A percentile compares a stretch with the other conserved stretches of the same genome.
Evolutionary conservation across 92 coral and sea anemone species (phyloP).

Genomic region (Palythoa caribaeorum): DNA sequence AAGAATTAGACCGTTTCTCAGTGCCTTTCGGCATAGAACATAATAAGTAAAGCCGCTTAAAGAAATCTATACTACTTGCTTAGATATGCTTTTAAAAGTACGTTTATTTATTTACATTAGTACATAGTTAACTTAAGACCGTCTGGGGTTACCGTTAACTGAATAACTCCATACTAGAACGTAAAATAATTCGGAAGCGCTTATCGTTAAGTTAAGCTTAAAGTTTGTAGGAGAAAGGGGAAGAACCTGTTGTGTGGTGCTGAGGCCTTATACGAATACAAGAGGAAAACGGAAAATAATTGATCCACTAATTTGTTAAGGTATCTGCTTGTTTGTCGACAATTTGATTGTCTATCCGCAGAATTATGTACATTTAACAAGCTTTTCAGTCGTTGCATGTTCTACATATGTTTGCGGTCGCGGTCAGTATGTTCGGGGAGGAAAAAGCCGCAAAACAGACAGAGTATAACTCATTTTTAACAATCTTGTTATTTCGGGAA

Average conservation of each 20-base stretch:
- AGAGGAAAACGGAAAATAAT: neutral
- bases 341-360: neutral
- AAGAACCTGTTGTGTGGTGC: neutral
- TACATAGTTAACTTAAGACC: no score
- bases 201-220: neutral
- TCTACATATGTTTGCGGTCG: slow-evolving; percentile 22
- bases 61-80: neutral
- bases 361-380: neutral
- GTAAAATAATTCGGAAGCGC: neutral
- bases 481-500: neutral
- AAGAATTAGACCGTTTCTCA: neutral
- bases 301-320: slow-evolving; percentile 10
- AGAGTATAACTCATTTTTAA: neutral
- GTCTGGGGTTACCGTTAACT: no score
- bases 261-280: neutral
- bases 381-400: neutral
- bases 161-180: no score
- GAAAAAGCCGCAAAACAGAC: neutral
- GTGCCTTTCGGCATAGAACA: neutral
- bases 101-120: no score
- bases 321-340: neutral
- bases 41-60: neutral
- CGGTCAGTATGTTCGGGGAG: neutral
- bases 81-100: no score
- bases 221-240: neutral